These are phyloP conservation scores for Chloroceryle inda DNA, from an alignment of 2,797 vertebrate species.

Conservation along the genomic window DNA sequence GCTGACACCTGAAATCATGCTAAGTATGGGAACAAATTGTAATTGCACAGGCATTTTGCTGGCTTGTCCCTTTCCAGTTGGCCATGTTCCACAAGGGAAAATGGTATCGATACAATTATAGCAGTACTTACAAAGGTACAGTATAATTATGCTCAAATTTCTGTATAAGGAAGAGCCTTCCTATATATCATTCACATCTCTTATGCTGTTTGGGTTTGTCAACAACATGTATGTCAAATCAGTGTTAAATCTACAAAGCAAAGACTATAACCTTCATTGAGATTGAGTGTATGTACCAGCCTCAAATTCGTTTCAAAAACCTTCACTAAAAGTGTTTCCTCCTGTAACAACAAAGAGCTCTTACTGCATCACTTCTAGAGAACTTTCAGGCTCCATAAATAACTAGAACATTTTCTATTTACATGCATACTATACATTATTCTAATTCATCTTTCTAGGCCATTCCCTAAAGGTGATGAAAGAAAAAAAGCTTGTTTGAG, in stretches of 20 bases:
- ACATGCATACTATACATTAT: too few relatives aligned
- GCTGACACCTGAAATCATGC: not conserved
- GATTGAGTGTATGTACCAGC: not conserved
- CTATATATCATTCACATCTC: not conserved
- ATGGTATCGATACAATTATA: not conserved
- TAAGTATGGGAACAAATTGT: not conserved
- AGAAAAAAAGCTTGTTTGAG: slow-evolving; percentile 94
- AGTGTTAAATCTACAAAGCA: not conserved
- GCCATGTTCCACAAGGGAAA: not conserved
- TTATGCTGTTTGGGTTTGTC: not conserved
- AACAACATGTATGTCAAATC: not conserved
- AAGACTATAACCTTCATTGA: not conserved
- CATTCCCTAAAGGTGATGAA: slow-evolving; percentile 96
- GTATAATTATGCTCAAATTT: not conserved
- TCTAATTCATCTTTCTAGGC: slow-evolving; percentile 79
- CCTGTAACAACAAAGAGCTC: too few relatives aligned
- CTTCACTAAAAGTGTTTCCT: too few relatives aligned
- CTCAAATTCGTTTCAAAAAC: too few relatives aligned
- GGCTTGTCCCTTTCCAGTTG: not conserved
- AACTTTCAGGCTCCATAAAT: too few relatives aligned
- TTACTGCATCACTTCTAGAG: too few relatives aligned
- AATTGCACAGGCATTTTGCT: not conserved
- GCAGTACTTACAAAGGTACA: not conserved
- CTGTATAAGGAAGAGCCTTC: not conserved
- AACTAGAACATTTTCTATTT: too few relatives aligned